A percentile compares a stretch with the other conserved stretches of the same genome.
These are phyloP conservation scores for Catajapyx aquilonaris DNA, from an alignment of 1,140 invertebrate genomes.

Conservation along the genomic window DNA sequence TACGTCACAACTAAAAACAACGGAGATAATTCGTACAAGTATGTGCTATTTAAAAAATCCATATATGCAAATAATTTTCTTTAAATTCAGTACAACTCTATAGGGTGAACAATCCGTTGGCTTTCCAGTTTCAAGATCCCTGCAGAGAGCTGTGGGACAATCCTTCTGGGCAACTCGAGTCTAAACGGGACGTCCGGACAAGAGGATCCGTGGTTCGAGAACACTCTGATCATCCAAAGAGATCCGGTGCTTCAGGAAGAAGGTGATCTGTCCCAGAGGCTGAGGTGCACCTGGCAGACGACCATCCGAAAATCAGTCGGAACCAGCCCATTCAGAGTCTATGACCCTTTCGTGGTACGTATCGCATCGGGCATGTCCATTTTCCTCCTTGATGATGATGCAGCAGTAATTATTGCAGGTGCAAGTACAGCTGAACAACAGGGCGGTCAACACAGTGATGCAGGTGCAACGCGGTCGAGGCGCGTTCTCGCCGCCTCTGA, in stretches of 20 bases:
- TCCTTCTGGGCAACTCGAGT: not conserved
- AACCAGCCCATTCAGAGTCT: constrained; percentile 5
- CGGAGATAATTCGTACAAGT: constrained; percentile 4
- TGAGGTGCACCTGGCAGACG: constrained; percentile 17
- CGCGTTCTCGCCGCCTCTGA: no score
- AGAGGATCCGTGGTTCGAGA: constrained; percentile 15
- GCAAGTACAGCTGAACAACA: no score
- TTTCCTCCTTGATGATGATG: no score
- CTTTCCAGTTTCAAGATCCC: constrained; percentile 10
- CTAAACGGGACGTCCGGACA: constrained; percentile 1
- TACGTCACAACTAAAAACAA: constrained; percentile 6
- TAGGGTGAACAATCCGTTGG: not conserved
- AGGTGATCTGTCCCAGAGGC: constrained; percentile 15
- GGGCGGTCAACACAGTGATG: no score
- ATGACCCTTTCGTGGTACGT: not conserved
- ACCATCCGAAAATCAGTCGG: constrained; percentile 9
- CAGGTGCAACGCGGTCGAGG: no score
- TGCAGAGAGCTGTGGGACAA: constrained; percentile 11
- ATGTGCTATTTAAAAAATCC: no score
- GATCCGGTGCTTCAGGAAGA: constrained; percentile 15
- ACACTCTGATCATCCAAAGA: constrained; percentile 17
- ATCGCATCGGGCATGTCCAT: no score
- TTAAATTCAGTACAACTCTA: not conserved
- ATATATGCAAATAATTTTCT: no score
- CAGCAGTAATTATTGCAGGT: no score